Conservation (phyloP, 2,797 vertebrate species). For the Tadarida brasiliensis region DNA sequence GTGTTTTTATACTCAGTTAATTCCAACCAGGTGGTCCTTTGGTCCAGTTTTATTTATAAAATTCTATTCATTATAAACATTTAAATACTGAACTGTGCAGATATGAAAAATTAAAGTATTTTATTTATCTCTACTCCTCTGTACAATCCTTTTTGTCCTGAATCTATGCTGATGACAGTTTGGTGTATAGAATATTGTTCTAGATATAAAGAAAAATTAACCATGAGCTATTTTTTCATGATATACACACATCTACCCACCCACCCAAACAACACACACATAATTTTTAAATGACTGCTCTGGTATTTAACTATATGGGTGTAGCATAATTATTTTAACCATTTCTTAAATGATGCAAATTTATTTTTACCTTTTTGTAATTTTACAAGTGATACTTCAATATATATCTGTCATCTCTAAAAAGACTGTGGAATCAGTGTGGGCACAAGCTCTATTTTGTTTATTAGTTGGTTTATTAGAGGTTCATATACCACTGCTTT, state of each 20-base stretch:
- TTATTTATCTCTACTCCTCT: neutral
- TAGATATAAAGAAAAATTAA: neutral
- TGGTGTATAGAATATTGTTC: neutral
- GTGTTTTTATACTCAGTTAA: neutral
- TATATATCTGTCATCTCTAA: neutral
- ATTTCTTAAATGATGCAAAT: neutral
- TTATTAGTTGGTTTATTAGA: conserved; percentile 30
- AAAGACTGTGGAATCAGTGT: neutral
- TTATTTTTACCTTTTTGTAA: conserved; percentile 8
- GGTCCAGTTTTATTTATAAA: neutral
- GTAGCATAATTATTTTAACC: neutral
- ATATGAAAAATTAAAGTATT: neutral
- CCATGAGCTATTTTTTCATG: neutral
- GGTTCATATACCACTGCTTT: neutral
- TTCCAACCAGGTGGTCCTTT: neutral
- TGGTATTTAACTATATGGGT: neutral
- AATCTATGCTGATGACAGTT: neutral
- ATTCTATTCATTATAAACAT: neutral
- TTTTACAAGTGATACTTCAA: neutral
- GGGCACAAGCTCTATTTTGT: neutral
- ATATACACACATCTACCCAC: neutral
- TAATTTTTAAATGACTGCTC: neutral
- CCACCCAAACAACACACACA: neutral
- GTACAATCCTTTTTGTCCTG: neutral
- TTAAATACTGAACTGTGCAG: neutral